Evolutionary conservation across 2,113 vertebrate species (phyloP), one percentile per base, ranked within the genome.

Genomic region (Ia io): DNA sequence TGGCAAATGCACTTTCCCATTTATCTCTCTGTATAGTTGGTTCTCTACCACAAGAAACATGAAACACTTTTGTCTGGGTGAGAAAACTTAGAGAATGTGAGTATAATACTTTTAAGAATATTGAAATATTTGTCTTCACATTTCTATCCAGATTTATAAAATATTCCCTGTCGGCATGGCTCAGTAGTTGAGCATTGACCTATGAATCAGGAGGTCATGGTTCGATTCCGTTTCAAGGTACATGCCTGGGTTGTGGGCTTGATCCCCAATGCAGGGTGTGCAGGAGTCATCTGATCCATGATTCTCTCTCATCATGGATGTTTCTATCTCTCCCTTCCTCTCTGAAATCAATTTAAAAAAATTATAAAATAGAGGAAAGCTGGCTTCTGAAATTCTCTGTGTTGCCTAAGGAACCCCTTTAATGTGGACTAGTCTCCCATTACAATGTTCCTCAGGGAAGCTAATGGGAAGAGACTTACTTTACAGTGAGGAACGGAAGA

Each of bases 121-220:
- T 61, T 86, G 10, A 78, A 40, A 73, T 87, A 78, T 61, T 87
- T 90, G 37, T 73, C 79, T 92, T 90, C 35, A 59, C 20, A 30
- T 88, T 79, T 84, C 22, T 84, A 37, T 56, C 59, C 95, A 89
- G 35, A 70, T 49, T 87, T 78, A 78, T 84, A 30, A 65, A 84
- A 87, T 20, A 18, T 56, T 22, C 53, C 53, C 22, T 3, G 53
- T 18, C 0, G 7, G 7, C 53, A 20, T 53, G 18, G 53, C 53
- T 53, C 53, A 22, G 53, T 23, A 23, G 56, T 59, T 25, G 23
- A 23, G 59, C 23, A 61, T 61, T 28, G 23, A 61, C 59, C 59
- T 61, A 28, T 12, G 10, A 61, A 28, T 25, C 25, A 61, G 59
- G 4, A 61, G 59, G 59, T 61, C 59, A 61, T 3, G 4, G 59